phyloP scores from a whole-genome alignment of 2,888 invertebrate genomes.

The Nomada hirtipes region DNA sequence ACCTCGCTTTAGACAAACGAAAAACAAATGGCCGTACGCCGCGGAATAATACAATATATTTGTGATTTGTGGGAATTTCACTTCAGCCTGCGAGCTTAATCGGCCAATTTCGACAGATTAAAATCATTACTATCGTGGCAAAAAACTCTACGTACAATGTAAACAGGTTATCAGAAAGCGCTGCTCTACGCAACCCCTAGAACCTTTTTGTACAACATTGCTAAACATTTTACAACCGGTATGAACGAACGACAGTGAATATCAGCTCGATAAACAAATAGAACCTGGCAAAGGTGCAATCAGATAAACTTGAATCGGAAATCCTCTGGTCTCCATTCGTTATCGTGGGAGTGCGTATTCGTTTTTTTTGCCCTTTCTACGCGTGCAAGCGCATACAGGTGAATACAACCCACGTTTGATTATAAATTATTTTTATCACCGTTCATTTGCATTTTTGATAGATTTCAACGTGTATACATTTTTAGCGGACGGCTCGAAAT shows the following conservation, averaged over 20 bases:
- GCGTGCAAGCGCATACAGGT: neutral
- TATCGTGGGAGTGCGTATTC: neutral
- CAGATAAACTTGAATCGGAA: slow-evolving; percentile 42
- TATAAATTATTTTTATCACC: slow-evolving; percentile 40
- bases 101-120: slow-evolving; percentile 10
- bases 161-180: neutral
- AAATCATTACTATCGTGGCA: no score
- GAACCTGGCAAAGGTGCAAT: slow-evolving; percentile 25
- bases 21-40: slow-evolving; percentile 38
- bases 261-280: slow-evolving; percentile 19
- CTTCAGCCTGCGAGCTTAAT: slow-evolving; percentile 20
- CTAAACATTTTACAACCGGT: slow-evolving; percentile 8
- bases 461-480: no score
- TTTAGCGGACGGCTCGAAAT: neutral
- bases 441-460: slow-evolving; percentile 12
- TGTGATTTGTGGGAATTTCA: slow-evolving; percentile 3
- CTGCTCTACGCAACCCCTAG: neutral
- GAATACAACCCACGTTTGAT: neutral
- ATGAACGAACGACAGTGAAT: neutral
- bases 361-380: neutral
- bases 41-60: slow-evolving; percentile 5
- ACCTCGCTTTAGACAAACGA: slow-evolving; percentile 28
- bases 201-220: neutral
- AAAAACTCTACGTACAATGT: no score
- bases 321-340: slow-evolving; percentile 26